Percentiles rank a stretch among this genome's conserved stretches.
These are phyloP conservation scores for Australoheros scitulus DNA, from an alignment of 2,113 vertebrate genomes.

Conservation along the genomic window DNA sequence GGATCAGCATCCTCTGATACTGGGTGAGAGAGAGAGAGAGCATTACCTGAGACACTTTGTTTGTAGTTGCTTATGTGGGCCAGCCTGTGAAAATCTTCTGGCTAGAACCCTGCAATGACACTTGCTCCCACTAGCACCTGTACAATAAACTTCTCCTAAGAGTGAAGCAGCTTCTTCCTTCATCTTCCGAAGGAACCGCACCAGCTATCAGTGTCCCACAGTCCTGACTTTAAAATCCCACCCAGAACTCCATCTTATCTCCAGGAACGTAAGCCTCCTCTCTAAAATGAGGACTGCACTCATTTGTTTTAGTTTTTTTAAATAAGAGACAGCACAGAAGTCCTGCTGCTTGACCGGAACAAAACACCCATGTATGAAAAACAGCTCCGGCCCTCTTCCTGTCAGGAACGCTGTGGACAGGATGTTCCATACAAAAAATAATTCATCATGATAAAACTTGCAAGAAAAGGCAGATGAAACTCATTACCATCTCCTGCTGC, in stretches of 20 bases:
- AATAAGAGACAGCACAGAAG: not conserved
- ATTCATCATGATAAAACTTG: not conserved
- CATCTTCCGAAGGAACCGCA: not conserved
- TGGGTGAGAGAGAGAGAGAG: not conserved
- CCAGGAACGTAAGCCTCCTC: not conserved
- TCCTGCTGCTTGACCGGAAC: not conserved
- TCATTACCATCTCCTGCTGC: too few species aligned
- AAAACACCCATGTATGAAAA: conserved; percentile 1
- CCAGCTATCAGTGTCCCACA: not conserved
- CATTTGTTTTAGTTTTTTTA: not conserved
- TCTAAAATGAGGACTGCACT: not conserved
- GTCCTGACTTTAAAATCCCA: not conserved
- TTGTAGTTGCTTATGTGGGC: not conserved
- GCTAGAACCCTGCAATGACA: not conserved
- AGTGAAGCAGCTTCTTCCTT: not conserved
- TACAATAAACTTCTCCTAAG: not conserved
- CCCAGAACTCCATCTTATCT: not conserved
- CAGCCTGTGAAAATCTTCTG: too few species aligned
- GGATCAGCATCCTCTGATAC: not conserved
- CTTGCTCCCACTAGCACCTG: not conserved
- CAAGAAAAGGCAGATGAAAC: not conserved
- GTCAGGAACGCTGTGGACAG: not conserved
- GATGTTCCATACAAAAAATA: not conserved
- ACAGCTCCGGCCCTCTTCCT: not conserved
- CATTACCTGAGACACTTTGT: not conserved